Evolutionary conservation across 2,113 vertebrate genomes (phyloP).

Genomic region (Hydrochoerus hydrochaeris): DNA sequence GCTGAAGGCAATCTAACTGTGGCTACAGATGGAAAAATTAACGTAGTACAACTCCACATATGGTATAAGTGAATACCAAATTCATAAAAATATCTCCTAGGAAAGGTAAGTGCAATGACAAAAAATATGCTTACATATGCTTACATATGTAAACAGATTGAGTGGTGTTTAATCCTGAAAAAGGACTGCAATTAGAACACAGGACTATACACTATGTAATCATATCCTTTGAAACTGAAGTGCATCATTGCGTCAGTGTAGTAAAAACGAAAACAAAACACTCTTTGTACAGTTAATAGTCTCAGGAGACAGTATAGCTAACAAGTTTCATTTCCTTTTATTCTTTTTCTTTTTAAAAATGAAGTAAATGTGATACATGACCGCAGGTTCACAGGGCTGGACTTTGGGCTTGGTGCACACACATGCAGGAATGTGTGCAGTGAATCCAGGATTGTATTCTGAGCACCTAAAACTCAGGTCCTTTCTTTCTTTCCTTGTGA

Average conservation of each 20-base stretch:
- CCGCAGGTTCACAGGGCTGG: not conserved
- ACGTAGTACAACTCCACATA: not conserved
- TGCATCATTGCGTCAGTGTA: not conserved
- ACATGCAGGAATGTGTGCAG: accelerated
- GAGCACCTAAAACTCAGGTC: not conserved
- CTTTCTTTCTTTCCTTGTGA: not conserved
- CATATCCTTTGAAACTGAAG: not conserved
- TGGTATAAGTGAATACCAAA: not conserved
- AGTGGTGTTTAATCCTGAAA: not conserved
- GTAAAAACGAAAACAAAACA: not conserved
- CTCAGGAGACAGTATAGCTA: not conserved
- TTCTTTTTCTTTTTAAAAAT: not conserved
- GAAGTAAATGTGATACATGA: not conserved
- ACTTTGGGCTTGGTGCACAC: too few relatives aligned
- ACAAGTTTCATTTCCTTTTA: not conserved
- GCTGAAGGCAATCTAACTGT: not conserved
- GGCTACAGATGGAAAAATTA: not conserved
- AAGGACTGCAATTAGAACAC: not conserved
- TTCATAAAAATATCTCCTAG: not conserved
- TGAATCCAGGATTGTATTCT: not conserved
- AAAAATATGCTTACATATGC: too few relatives aligned
- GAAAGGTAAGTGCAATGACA: not conserved
- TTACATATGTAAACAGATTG: not conserved
- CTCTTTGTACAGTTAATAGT: not conserved
- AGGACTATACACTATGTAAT: not conserved